Base-by-base conservation (phyloP, 1,140 invertebrate species). In the Drosophila murphyi region DNA sequence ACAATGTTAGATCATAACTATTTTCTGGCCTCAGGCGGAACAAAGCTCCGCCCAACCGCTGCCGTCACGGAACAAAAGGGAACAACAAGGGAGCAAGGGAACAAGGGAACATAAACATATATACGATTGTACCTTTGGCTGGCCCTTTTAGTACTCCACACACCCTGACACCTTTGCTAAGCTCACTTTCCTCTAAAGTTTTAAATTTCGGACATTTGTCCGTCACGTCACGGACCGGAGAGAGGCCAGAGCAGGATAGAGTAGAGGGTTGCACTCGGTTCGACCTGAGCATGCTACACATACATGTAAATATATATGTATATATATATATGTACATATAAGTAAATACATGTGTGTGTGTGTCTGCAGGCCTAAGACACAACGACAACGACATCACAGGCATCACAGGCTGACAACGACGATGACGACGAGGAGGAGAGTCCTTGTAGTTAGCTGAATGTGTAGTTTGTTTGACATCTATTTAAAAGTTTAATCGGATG, bases 401-500 rank as follows among this genome's bases (percentile, higher is more conserved):
- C 5, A 43, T 29, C 20, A 7, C 31, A 45, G 37, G 55, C 10
- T 35, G 39, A 20, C 34, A 50, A 10, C 70, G 60, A 70, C 39
- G 80, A 48, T 78, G 80, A 78, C 80, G 78, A 56, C 54, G 62
- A 20, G 20, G 20, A 20, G 20, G 20, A 20, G 20, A 83, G 78
- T 89, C 85, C 85, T 89, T 89, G 85, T 89, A 81, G 78, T 75
- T 77, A 80, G 80, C 80, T 68, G 82, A 80, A 76, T 89, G 85
- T 89, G 85, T 89, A 89, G 85, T 89, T 89, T 89, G 85, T 89
- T 89, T 89, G 85, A 89, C 85, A 89, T 89, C 85, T 90, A 89
- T 89, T 89, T 89, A 89, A 89, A 89, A 89, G 85, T 89, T 89
- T 89, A 89, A 89, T 89, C 85, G 85, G 85, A 89, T 89, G 85